Conservation (phyloP, 2,113 vertebrate species). For the Forbesichthys papilliferus region DNA sequence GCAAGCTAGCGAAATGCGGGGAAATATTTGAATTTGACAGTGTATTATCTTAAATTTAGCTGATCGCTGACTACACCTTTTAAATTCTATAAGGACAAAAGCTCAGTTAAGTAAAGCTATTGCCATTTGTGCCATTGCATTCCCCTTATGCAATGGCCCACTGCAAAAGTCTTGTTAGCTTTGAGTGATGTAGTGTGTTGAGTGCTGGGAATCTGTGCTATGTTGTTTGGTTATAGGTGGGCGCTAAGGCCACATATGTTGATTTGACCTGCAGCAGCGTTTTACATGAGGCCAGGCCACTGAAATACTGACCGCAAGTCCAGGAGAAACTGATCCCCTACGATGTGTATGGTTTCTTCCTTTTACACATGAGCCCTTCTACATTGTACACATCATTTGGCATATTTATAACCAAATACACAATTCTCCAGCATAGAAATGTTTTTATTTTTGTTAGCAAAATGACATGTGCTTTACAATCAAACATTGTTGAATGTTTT, state of each 20-base stretch:
- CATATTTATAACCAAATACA: too few relatives aligned
- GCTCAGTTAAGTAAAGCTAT: neutral
- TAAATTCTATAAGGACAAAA: neutral
- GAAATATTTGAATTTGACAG: too few relatives aligned
- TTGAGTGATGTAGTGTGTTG: slow-evolving; percentile 4
- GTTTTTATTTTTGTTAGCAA: too few relatives aligned
- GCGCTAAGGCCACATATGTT: slow-evolving; percentile 12
- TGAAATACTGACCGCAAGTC: neutral
- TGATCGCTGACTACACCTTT: too few relatives aligned
- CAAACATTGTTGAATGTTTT: neutral
- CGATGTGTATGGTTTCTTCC: neutral
- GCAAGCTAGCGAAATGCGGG: too few relatives aligned
- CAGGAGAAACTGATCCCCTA: slow-evolving; percentile 8
- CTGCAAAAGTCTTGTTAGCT: slow-evolving; percentile 1
- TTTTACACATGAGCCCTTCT: too few relatives aligned
- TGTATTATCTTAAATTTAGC: too few relatives aligned
- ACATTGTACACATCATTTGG: too few relatives aligned
- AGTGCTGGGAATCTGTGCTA: slow-evolving; percentile 25
- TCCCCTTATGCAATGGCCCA: neutral
- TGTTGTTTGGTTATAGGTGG: slow-evolving; percentile 9
- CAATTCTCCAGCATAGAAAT: too few relatives aligned
- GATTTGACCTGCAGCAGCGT: slow-evolving; percentile 6
- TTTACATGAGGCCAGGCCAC: slow-evolving; percentile 13
- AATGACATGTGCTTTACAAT: too few relatives aligned
- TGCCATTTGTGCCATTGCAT: neutral